Evolutionary conservation across 2,888 invertebrate species (phyloP), one percentile per base, ranked within the genome.

Genomic region (Baronia brevicornis): DNA sequence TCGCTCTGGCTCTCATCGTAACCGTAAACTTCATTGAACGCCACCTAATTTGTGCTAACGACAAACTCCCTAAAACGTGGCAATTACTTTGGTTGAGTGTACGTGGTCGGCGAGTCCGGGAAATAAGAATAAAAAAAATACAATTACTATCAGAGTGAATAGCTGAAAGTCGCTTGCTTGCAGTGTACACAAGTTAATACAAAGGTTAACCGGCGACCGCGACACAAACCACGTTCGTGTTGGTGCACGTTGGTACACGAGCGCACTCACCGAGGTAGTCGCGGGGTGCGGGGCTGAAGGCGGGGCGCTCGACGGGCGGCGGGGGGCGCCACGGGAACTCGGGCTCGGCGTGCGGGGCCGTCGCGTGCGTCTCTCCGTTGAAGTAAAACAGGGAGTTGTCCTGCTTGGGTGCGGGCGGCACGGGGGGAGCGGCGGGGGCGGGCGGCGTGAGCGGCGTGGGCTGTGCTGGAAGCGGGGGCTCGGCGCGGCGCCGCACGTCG

Each of bases 371-470:
- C 27, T 22, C 28, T 11, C 44, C 44, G 90, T 87, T 2, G 89
- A 84, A 12, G 43, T 45, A 49, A 41, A 49, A 49, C 33, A 49
- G 41, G 91, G 56, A 13, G 91, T 87, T 50, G 89, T 33, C 48
- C 41, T 34, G 43, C 28, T 55, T 41, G 3, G 89, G 89, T 89
- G 89, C 39, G 87, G 77, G 58, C 86, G 87, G 45, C 88, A 63
- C 38, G 44, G 79, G 17, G 38, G 36, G 28, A 37, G 5, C 41
- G 3, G 28, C 30, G 23, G 28, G 31, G 44, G 27, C 44, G 28
- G 33, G 37, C 42, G 36, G 51, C 17, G 90, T 47, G 90, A 75
- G 51, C 53, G 26, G 40, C 31, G 27, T 28, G n/a, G n/a, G n/a
- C n/a, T n/a, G n/a, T n/a, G 26, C 34, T 21, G 45, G 45, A 23